Percentiles rank a stretch among this genome's conserved stretches.
These are phyloP conservation scores for Phragmatobia fuliginosa DNA, from an alignment of 2,888 invertebrate genomes.

Conservation along the genomic window DNA sequence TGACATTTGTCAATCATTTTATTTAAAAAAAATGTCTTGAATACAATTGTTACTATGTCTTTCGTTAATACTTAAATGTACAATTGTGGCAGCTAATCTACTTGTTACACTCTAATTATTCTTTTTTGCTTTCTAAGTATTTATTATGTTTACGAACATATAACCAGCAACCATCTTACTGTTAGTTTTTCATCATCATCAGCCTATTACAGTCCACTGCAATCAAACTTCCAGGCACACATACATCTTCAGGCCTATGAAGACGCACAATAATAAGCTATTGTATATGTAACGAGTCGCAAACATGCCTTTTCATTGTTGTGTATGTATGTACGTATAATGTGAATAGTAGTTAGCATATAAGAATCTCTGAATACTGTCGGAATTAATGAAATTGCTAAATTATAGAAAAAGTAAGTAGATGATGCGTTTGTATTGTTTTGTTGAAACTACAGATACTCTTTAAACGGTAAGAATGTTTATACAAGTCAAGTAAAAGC, in stretches of 20 bases:
- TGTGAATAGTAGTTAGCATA: slow-evolving; percentile 64
- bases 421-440: slow-evolving; percentile 41
- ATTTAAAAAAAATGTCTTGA: neutral
- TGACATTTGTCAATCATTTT: neutral
- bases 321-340: slow-evolving; percentile 63
- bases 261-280: slow-evolving; percentile 58
- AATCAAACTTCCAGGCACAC: too few species aligned
- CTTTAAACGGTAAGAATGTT: too few species aligned
- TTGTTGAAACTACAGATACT: slow-evolving; percentile 26
- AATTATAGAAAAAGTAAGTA: slow-evolving; percentile 46
- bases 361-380: slow-evolving; percentile 69
- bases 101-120: neutral
- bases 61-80: neutral
- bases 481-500: too few species aligned
- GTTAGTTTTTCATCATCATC: too few species aligned
- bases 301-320: slow-evolving; percentile 77
- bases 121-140: neutral
- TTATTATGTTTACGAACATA: neutral
- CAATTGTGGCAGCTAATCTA: neutral
- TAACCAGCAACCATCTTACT: neutral
- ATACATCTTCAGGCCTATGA: neutral
- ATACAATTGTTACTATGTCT: neutral
- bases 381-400: slow-evolving; percentile 49
- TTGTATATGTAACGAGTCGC: slow-evolving; percentile 60
- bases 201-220: too few species aligned